Conservation (phyloP, 2,113 vertebrate genomes). For the Reinhardtius hippoglossoides region DNA sequence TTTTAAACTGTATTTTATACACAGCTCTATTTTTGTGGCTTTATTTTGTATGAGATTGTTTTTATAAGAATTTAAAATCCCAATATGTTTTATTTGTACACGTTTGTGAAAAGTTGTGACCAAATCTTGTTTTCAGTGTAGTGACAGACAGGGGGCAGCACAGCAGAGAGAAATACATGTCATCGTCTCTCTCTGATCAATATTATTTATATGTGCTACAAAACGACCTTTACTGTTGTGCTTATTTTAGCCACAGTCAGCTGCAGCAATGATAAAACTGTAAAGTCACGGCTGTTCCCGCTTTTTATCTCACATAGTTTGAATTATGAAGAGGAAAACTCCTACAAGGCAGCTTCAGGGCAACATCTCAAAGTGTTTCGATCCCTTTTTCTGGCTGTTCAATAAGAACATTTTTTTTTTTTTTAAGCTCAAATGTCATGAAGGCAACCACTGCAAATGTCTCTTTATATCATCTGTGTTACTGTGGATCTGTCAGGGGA, state of each 20-base stretch:
- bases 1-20: slow-evolving; percentile 73
- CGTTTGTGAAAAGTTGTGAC: slow-evolving; percentile 18
- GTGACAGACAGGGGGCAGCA: slow-evolving; percentile 70
- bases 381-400: background rate
- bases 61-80: slow-evolving; percentile 57
- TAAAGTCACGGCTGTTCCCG: background rate
- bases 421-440: background rate
- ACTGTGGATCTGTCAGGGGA: slow-evolving; percentile 35
- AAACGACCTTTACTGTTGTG: slow-evolving; percentile 11
- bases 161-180: slow-evolving; percentile 50
- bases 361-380: background rate
- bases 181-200: slow-evolving; percentile 1
- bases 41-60: slow-evolving; percentile 67
- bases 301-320: background rate
- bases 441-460: background rate
- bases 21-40: slow-evolving; percentile 76
- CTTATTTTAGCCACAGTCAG: background rate
- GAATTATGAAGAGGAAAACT: background rate
- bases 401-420: background rate
- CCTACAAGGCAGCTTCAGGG: slow-evolving; percentile 42
- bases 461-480: slow-evolving; percentile 8
- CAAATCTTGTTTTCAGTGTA: slow-evolving; percentile 17
- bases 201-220: background rate
- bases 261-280: slow-evolving; percentile 3
- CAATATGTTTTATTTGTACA: slow-evolving; percentile 38